Base-by-base conservation (phyloP, 2,888 invertebrate genomes). In the Ormyrus nitidulus region DNA sequence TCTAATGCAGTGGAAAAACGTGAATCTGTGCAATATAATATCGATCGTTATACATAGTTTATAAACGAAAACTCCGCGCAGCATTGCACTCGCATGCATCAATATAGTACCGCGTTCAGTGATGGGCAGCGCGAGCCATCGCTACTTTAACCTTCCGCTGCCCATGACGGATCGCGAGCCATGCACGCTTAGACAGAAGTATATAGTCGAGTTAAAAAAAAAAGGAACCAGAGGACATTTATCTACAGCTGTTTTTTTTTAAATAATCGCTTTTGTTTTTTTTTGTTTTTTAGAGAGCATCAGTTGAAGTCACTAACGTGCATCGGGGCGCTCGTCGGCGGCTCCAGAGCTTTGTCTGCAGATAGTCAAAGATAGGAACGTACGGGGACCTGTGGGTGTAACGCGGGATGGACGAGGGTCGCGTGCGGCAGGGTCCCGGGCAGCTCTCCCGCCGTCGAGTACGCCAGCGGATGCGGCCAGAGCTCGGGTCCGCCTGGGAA, bases 341-440 rank as follows among this genome's bases (percentile, higher is more conserved):
- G 91, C 91, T 92, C 92, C 92, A 91, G 91, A 91, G 94, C 93
- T 93, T 95, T 94, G 93, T 95, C 94, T 93, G 95, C 94, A 95
- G 96, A 96, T 96, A 97, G 97, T 97, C 97, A 97, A 95, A 97
- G 97, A 94, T 96, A 97, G 93, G 97, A 97, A 93, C 97, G 96
- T 92, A 97, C 97, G 92, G 97, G 97, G 92, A 98, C 97, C 95
- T 98, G 98, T 92, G 97, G 97, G 93, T 98, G 97, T 93, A 98
- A 95, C 92, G 97, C 98, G 91, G 98, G 98, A 92, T 98, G 98
- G 91, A 98, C 97, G 90, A 98, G 94, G 86, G 97, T 96, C 85
- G 95, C 95, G 92, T 96, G 96, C 91, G 96, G 96, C 88, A 97
- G 93, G 86, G 95, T 93, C 84, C 95, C 95, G 83, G 95, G 96